phyloP scores from a whole-genome alignment of 2,888 invertebrate genomes.

The Hirudinaria manillensis region DNA sequence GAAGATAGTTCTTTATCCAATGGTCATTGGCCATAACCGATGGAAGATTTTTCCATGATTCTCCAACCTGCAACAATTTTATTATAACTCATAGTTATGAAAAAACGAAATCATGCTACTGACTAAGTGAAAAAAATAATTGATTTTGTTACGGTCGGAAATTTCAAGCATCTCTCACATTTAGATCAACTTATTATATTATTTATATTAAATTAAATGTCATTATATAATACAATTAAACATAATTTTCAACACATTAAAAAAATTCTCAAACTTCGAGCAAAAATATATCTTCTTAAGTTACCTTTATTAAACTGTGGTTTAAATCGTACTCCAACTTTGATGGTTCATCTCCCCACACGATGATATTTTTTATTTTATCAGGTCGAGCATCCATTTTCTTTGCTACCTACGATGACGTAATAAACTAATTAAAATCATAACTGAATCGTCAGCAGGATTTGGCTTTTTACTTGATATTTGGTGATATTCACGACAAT shows the following conservation, averaged over 20 bases:
- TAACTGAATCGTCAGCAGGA: background rate
- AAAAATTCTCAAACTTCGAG: too few relatives aligned
- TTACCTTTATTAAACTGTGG: conserved; percentile 18
- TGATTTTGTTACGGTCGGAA: too few relatives aligned
- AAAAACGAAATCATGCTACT: background rate
- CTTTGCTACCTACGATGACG: conserved; percentile 10
- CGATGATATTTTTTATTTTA: conserved; percentile 24
- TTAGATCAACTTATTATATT: background rate
- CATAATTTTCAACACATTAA: too few relatives aligned
- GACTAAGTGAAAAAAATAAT: background rate
- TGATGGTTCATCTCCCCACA: conserved; percentile 21
- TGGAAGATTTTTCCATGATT: conserved; percentile 26
- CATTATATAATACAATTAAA: too few relatives aligned
- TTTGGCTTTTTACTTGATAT: conserved; percentile 9
- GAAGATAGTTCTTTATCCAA: conserved; percentile 31
- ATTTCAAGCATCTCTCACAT: background rate
- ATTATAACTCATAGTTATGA: background rate
- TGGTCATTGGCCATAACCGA: conserved; percentile 29
- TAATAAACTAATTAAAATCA: background rate
- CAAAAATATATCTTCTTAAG: too few relatives aligned
- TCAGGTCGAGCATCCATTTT: conserved; percentile 27
- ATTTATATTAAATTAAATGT: too few relatives aligned
- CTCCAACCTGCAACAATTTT: conserved; percentile 7
- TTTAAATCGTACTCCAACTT: conserved; percentile 13
- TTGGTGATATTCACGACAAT: conserved; percentile 18